Evolutionary conservation across 2,797 vertebrate species (phyloP), one percentile per base, ranked within the genome.

Genomic region (Crenuchus spilurus): DNA sequence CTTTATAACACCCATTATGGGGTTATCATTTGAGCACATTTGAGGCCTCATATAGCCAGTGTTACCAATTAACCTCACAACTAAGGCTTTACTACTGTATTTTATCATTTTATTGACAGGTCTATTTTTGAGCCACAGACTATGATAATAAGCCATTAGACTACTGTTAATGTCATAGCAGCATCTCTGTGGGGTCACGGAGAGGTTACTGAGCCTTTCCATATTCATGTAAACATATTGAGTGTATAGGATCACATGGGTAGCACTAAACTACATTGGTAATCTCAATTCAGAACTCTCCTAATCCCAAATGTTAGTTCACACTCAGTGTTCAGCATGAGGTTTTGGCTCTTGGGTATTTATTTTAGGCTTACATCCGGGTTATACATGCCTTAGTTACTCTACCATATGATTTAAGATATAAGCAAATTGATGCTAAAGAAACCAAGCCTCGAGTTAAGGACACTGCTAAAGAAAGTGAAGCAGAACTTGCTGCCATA

Each of bases 51-150:
- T 57, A 74, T 62, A 68, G 72, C 74, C 26, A 75, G 22, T 46
- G 65, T 70, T 74, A 80, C 73, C 72, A 30, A 78, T 80, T 80
- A 80, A 80, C 73, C 41, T 30, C 39, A 55, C 51, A 72, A 63
- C 48, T 62, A 51, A 52, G 31, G n/a, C 49, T 52, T 55, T 64
- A 72, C 68, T 72, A 70, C 72, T 80, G 68, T 65, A 71, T 71
- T 76, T 80, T 73, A 70, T 83, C 73, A 65, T 74, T 61, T 74
- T 71, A 60, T 64, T 72, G 61, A 60, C 65, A 66, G 33, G 65
- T 30, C 33, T 39, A 76, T 83, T 64, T 83, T 76, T 74, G 69
- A 75, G 67, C 68, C 51, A 74, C 74, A 67, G 71, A 75, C 63
- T 78, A 20, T 41, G 41, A 35, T 70, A 76, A 70, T 71, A 42